Conservation (phyloP, 30 jellyfish, hydroid and myxozoan genomes). For the Aurelia coerulea region DNA sequence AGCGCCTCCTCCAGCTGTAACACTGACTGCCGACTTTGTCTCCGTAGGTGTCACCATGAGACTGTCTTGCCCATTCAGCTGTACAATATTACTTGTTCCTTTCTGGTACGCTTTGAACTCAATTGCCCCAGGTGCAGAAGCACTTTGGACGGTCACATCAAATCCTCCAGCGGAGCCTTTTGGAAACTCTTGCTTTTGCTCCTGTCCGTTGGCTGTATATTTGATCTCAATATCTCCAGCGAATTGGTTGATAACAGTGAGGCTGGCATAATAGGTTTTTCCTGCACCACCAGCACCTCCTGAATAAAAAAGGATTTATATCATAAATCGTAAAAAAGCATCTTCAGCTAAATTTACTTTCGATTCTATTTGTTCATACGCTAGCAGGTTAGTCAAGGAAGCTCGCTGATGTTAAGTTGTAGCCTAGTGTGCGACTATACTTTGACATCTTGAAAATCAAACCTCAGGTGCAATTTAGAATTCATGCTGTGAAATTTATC, state of each 20-base stretch:
- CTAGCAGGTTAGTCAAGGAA: too few relatives aligned
- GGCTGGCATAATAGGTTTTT: slow-evolving; percentile 42
- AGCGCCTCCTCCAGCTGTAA: background rate
- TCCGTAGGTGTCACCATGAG: slow-evolving; percentile 33
- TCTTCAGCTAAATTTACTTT: too few relatives aligned
- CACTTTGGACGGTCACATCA: slow-evolving; percentile 14
- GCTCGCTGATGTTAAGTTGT: too few relatives aligned
- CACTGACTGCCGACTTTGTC: slow-evolving; percentile 11
- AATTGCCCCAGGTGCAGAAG: slow-evolving; percentile 15
- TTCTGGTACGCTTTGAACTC: slow-evolving; percentile 43
- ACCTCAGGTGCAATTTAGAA: too few relatives aligned
- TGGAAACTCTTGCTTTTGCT: slow-evolving; percentile 25
- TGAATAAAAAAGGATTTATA: too few relatives aligned
- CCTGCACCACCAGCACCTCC: background rate
- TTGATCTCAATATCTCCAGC: slow-evolving; percentile 47
- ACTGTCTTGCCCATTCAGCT: slow-evolving; percentile 22
- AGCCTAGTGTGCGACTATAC: too few relatives aligned
- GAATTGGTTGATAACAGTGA: slow-evolving; percentile 21
- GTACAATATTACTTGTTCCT: slow-evolving; percentile 44
- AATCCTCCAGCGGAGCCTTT: slow-evolving; percentile 7
- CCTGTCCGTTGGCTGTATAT: slow-evolving; percentile 25
- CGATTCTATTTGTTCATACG: too few relatives aligned
- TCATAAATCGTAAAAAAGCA: too few relatives aligned
- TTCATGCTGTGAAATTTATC: too few relatives aligned
- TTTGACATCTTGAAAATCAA: too few relatives aligned